Evolutionary conservation across 2,797 vertebrate genomes (phyloP).

Genomic region (Hirundo rustica): DNA sequence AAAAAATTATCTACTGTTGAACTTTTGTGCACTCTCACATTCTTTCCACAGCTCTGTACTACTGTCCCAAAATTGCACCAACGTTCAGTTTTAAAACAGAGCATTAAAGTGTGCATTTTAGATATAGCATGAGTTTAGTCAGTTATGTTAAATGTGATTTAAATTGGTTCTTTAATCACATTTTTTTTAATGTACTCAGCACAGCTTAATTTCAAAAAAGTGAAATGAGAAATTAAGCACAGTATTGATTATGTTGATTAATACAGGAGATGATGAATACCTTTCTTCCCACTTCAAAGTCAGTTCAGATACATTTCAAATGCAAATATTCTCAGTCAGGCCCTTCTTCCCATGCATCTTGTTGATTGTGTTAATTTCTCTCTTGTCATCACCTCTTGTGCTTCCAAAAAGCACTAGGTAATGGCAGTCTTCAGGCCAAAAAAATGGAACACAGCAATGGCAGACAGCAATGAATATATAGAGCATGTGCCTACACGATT

Average conservation of each 20-base stretch:
- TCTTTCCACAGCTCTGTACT: background rate
- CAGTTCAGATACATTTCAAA: background rate
- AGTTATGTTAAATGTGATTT: background rate
- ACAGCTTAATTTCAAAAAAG: background rate
- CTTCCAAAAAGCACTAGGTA: background rate
- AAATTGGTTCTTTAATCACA: background rate
- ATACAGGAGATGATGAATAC: background rate
- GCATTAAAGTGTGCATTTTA: background rate
- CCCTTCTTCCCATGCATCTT: background rate
- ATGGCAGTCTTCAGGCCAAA: background rate
- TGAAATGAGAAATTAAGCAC: background rate
- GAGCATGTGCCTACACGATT: background rate
- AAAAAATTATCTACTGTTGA: background rate
- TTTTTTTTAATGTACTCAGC: background rate
- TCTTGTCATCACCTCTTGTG: background rate
- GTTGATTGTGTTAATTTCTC: background rate
- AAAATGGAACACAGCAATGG: background rate
- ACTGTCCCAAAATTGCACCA: background rate
- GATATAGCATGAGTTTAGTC: background rate
- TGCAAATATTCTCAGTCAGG: background rate
- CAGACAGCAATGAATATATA: background rate
- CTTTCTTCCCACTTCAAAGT: background rate
- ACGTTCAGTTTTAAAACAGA: fast-evolving
- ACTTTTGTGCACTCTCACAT: background rate
- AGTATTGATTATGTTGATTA: background rate